phyloP scores from a whole-genome alignment of 2,797 vertebrate species.

The Sebastes itinus region DNA sequence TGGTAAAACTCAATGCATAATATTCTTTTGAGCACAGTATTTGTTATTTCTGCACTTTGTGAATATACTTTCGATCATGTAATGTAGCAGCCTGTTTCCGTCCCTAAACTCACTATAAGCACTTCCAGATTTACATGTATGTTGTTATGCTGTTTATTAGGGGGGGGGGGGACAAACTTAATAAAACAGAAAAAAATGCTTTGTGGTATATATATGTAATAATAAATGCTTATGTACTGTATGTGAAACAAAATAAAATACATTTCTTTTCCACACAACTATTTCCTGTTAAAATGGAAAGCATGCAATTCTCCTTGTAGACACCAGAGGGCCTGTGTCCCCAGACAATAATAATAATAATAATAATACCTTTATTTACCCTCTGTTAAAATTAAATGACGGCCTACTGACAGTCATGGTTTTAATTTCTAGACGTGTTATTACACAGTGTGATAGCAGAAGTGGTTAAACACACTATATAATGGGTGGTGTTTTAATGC shows the following conservation, averaged over 20 bases:
- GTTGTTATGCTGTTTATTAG: constrained; percentile 54
- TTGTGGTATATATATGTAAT: constrained; percentile 48
- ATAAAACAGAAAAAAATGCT: constrained; percentile 35
- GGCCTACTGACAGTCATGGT: background rate
- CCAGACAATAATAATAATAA: constrained; percentile 34
- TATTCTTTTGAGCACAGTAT: constrained; percentile 43
- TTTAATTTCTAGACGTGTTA: background rate
- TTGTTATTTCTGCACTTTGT: constrained; percentile 61
- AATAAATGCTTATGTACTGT: constrained; percentile 58
- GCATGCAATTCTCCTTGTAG: constrained; percentile 38
- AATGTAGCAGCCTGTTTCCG: constrained; percentile 45
- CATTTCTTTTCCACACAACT: constrained; percentile 30
- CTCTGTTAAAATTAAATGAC: background rate
- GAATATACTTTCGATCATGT: constrained; percentile 51
- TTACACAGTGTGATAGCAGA: background rate
- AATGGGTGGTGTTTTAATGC: background rate
- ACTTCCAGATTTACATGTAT: constrained; percentile 50
- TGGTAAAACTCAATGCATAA: constrained; percentile 16
- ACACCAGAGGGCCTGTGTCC: constrained; percentile 60
- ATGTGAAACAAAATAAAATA: constrained; percentile 72
- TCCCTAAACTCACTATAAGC: constrained; percentile 42
- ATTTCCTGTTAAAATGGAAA: constrained; percentile 9
- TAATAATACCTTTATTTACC: constrained; percentile 39
- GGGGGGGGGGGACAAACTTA: background rate
- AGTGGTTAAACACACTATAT: background rate